Evolutionary conservation across 2,797 vertebrate genomes (phyloP).

Genomic region (Netta rufina): DNA sequence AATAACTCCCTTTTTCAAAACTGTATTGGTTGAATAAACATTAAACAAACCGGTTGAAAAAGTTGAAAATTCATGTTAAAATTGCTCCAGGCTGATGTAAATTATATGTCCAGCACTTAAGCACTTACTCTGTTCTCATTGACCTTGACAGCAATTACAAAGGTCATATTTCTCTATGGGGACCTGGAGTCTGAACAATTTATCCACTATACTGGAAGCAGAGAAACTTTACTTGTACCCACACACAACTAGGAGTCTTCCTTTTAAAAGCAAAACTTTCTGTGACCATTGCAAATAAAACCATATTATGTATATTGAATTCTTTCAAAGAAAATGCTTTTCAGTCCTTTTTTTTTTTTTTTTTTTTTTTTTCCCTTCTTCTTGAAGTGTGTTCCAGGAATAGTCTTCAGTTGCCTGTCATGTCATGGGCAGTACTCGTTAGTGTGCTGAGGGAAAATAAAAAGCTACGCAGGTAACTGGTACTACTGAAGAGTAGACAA

Average conservation of each 20-base stretch:
- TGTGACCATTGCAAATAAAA: neutral
- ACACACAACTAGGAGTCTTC: fast-evolving
- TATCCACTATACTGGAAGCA: neutral
- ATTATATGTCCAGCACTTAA: neutral
- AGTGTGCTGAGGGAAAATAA: neutral
- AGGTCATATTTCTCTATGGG: neutral
- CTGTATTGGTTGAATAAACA: neutral
- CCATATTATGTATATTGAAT: neutral
- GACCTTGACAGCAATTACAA: constrained; percentile 42
- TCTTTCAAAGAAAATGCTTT: neutral
- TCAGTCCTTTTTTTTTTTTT: neutral
- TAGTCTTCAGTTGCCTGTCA: neutral
- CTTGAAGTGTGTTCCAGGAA: neutral
- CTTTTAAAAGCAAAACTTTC: neutral
- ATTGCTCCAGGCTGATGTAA: constrained; percentile 8
- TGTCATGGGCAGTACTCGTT: neutral
- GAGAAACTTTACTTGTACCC: neutral
- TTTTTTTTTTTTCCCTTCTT: fast-evolving
- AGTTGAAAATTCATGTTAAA: neutral
- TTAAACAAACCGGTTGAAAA: neutral
- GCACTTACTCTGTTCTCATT: neutral
- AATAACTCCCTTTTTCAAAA: neutral
- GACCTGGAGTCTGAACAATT: neutral
- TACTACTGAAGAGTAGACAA: neutral
- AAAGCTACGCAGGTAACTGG: neutral